Evolutionary conservation across 2,888 invertebrate species (phyloP).

Genomic region (Diarsia brunnea): DNA sequence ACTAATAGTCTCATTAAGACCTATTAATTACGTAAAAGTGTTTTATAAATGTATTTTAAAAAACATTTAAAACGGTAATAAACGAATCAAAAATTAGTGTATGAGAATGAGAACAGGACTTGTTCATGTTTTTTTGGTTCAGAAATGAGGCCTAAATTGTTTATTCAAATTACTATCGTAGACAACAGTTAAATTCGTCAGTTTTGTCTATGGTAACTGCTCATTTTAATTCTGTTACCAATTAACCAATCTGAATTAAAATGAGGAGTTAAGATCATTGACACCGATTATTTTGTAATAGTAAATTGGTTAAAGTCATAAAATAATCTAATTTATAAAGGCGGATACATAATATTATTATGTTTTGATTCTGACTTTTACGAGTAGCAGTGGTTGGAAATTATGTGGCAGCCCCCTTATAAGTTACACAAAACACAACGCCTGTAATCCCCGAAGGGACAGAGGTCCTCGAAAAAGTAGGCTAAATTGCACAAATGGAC

Average conservation of each 20-base stretch:
- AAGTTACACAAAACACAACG: too few relatives aligned
- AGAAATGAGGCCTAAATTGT: neutral
- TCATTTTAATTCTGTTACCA: too few relatives aligned
- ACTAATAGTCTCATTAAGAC: slow-evolving; percentile 3
- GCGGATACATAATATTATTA: too few relatives aligned
- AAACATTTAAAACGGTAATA: neutral
- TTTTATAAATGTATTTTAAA: neutral
- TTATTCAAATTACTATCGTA: slow-evolving; percentile 14
- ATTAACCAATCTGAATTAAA: neutral
- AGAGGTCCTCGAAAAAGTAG: too few relatives aligned
- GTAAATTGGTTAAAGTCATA: neutral
- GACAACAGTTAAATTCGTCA: slow-evolving; percentile 7
- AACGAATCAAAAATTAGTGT: neutral
- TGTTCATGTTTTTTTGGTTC: neutral
- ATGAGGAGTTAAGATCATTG: neutral
- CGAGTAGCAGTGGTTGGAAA: too few relatives aligned
- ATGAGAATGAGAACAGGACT: neutral
- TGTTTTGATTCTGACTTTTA: too few relatives aligned
- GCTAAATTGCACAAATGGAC: too few relatives aligned
- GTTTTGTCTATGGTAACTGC: neutral
- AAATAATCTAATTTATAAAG: neutral
- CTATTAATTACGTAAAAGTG: slow-evolving; percentile 1
- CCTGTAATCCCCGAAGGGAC: too few relatives aligned
- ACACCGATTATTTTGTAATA: neutral
- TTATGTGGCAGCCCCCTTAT: too few relatives aligned